Evolutionary conservation across 2,113 vertebrate species (phyloP), one percentile per base, ranked within the genome.

Genomic region (Scartelaos histophorus): DNA sequence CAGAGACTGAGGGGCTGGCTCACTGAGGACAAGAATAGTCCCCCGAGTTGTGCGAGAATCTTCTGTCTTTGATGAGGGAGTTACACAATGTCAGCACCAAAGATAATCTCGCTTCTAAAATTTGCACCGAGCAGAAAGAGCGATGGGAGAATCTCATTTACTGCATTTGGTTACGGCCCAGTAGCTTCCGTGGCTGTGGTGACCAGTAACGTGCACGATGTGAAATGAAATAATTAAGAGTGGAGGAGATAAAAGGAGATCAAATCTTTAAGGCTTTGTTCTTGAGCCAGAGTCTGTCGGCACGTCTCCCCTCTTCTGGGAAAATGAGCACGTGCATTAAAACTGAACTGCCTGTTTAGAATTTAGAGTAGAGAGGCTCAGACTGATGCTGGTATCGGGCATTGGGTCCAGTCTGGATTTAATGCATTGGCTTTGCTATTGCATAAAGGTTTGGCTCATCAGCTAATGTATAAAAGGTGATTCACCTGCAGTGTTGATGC

Each of bases 21-120:
- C 76, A 87, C 66, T 66, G 65, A 78, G 78, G 77, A 87, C 81
- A 66, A 79, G 73, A 91, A 88, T 85, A 86, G 81, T 85, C 75
- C 74, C 65, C 57, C 0, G 13, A 69, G 79, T 76, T 51, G 84
- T 75, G 69, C 83, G 79, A 70, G 68, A 85, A 75, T 82, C 82
- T 67, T 73, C 64, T 47, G 25, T 81, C 75, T 87, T 86, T 85
- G 79, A 87, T 84, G 81, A 85, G 77, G 46, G 54, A 80, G 77
- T 86, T 80, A 77, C 46, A 78, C 69, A 76, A 85, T 80, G 71
- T 81, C 88, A 83, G 78, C 65, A 54, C 57, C 62, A 57, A n/a
- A 3, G 24, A 81, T 85, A 70, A 86, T 82, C 74, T 71, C 0
- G 6, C 73, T 75, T 25, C 71, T 19, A 65, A 64, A 75, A 76